A percentile compares a stretch with the other conserved stretches of the same genome.
Conservation (phyloP, 30 jellyfish, hydroid and myxozoan genomes). For the Cassiopea andromeda region DNA sequence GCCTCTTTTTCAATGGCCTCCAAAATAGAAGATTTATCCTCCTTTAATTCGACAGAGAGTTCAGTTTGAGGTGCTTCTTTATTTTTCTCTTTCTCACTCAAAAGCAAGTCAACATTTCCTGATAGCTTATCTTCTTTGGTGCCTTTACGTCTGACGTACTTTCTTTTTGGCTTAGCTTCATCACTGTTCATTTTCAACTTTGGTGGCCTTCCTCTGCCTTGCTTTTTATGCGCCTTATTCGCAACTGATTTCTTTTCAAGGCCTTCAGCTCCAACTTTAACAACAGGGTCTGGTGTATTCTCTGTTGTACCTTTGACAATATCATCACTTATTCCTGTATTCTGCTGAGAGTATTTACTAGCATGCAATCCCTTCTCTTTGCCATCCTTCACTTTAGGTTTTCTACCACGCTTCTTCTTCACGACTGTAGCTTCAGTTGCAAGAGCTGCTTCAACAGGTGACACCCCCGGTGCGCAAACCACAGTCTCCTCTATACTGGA, state of each 20-base stretch:
- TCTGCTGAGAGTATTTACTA: neutral
- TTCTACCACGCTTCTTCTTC: constrained; percentile 25
- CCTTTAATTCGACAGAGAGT: neutral
- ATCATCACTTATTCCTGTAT: neutral
- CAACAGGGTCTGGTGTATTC: neutral
- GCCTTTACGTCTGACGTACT: constrained; percentile 11
- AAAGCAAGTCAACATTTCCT: neutral
- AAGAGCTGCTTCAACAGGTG: neutral
- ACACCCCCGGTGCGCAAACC: neutral
- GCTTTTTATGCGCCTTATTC: neutral
- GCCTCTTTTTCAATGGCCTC: neutral
- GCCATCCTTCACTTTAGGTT: neutral
- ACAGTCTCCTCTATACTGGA: neutral
- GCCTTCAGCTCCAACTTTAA: neutral
- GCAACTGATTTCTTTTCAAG: neutral
- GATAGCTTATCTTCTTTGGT: neutral
- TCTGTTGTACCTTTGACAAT: neutral
- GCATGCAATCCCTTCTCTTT: neutral
- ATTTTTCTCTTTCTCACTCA: neutral
- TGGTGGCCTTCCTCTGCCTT: neutral
- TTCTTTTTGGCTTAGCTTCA: constrained; percentile 24
- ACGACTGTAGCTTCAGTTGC: neutral
- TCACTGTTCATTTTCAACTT: neutral
- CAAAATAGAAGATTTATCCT: neutral
- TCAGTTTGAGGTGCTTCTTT: neutral